Evolutionary conservation across 2,888 invertebrate species (phyloP), one percentile per base, ranked within the genome.

Genomic region (Anthoptus insignis): DNA sequence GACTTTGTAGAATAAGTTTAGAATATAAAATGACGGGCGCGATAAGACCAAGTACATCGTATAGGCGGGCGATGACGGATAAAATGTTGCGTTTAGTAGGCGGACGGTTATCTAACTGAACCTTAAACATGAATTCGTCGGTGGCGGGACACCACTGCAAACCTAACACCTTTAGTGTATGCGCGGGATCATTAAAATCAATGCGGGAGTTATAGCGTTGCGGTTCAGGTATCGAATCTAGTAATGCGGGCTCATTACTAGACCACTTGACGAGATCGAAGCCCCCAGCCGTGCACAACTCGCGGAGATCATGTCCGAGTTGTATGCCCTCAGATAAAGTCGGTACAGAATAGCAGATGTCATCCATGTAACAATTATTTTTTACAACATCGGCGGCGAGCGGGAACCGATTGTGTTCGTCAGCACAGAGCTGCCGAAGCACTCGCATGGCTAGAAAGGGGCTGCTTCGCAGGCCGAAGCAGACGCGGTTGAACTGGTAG

Each of bases 221-320:
- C 19, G 45, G 21, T 19, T 14, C 45, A 1, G 45, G 45, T 6
- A 45, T 19, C 19, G 45, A 45, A 2, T 19, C 19, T 45, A 45
- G 13, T 13, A 45, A 19, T 19, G 45, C 45, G 21, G 1, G 45
- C 5, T 19, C 19, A 8, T 45, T 45, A 9, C 45, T 45, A 4
- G 45, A 19, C 45, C 45, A 45, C 45, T 45, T 45, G 5, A 45
- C 45, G 3, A 45, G 21, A 45, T 45, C 45, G 8, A 45, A 45
- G 7, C 27, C 27, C 3, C 27, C 27, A 7, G 27, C 3, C 3
- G 3, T 27, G 7, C 3, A 27, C 27, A 27, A 5, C 7, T 27
- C 27, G 7, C 27, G 27, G 3, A 27, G 27, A 3, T 27, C n/a
- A n/a, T n/a, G n/a, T 27, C 27, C 27, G 27, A 27, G 3, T 27